Evolutionary conservation across 2,888 invertebrate genomes (phyloP), one percentile per base, ranked within the genome.

Genomic region (Mactromeris polynyma): DNA sequence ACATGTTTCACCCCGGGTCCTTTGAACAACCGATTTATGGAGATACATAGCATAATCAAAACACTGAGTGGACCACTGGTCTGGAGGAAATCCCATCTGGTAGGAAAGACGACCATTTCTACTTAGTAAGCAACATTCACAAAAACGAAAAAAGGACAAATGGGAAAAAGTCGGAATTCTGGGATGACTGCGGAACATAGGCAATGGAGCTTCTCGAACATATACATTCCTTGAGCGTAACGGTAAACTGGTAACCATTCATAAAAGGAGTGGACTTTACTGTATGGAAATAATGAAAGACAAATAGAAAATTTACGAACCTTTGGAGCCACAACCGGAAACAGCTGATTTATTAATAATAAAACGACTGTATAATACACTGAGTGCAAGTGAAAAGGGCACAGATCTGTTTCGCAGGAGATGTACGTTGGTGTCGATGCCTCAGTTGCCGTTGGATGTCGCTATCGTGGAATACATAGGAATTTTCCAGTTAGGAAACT

Each of bases 101-200:
- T 33, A 7, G 14, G 31, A 69, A 69, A 69, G 33, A 69, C 11
- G 33, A 17, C 2, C 11, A 11, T 4, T 69, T 14, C 7, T 69
- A n/a, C 31, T 31, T 69, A 31, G 33, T 69, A 11, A 11, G 9
- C 31, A 69, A 69, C 31, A 33, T n/a, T 26, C 11, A 31, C 11
- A 69, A 69, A 31, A 31, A n/a, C 19, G 33, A 69, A 3, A 31
- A 31, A 69, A 26, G 88, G n/a, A 31, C 6, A 0, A 46, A 38
- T 0, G 85, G 77, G 26, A 46, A 81, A n/a, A 2, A 31, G 26
- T 85, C 81, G 3, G 83, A 79, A 42, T 87, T 87, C 58, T 87
- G 87, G 83, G 83, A 87, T 80, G 87, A 87, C 38, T 87, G 83
- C 58, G 83, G 83, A n/a, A 83, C 84, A 38, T 88, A 73, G 79